These are phyloP conservation scores for Sebastes vulpes DNA, from an alignment of 2,797 vertebrate genomes.

Conservation along the genomic window DNA sequence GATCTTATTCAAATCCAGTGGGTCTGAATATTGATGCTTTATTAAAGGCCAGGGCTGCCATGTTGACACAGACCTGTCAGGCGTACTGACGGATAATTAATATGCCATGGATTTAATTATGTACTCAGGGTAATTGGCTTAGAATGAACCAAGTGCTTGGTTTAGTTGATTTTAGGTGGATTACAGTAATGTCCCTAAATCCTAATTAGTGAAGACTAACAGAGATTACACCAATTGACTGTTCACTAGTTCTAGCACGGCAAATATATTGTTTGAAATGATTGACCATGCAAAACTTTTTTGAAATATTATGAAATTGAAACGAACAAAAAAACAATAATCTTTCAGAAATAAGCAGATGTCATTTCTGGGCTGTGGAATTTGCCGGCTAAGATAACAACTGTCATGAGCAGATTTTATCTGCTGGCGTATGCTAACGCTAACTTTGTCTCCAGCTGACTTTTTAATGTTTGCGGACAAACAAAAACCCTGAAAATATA, in stretches of 20 bases:
- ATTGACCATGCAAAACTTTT: neutral
- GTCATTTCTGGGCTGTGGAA: neutral
- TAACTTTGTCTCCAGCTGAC: neutral
- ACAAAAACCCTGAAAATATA: neutral
- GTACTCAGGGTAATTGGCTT: slow-evolving; percentile 44
- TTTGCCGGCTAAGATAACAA: neutral
- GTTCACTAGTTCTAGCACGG: neutral
- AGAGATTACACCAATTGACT: neutral
- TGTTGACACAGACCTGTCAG: slow-evolving; percentile 40
- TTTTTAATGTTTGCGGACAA: neutral
- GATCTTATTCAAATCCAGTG: slow-evolving; percentile 27
- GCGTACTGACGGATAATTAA: slow-evolving; percentile 40
- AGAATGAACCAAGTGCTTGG: slow-evolving; percentile 23
- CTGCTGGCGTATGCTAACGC: neutral
- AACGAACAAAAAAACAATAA: neutral
- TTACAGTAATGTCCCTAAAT: slow-evolving; percentile 45
- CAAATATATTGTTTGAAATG: neutral
- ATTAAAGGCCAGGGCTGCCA: slow-evolving; percentile 28
- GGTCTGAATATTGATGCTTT: slow-evolving; percentile 62
- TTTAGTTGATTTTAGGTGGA: slow-evolving; percentile 42
- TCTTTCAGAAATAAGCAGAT: neutral
- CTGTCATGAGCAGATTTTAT: neutral
- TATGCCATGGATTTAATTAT: slow-evolving; percentile 35
- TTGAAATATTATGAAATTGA: neutral
- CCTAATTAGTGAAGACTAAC: neutral